Evolutionary conservation across 2,888 invertebrate species (phyloP), one percentile per base, ranked within the genome.

Genomic region (Drosophila pegasa): DNA sequence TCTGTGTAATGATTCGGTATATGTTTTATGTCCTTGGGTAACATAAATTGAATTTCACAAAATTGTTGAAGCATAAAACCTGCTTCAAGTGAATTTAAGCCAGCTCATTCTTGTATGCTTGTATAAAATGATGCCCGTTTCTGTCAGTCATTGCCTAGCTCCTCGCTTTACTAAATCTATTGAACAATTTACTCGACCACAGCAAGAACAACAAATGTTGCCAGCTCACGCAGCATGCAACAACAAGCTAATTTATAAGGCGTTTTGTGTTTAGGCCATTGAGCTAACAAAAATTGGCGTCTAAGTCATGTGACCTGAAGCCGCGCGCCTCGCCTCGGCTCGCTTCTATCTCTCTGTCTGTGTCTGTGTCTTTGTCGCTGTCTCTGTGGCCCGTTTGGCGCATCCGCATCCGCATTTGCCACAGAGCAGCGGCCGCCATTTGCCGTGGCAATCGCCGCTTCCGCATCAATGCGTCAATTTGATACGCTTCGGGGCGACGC

Each of bases 61-160:
- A 90, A 88, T 90, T 89, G 90, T 85, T 90, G 88, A 83, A 89
- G 91, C 90, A 91, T 90, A 87, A 91, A 90, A 90, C 90, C 90
- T 81, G 91, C 90, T 90, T 83, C 74, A 88, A 83, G 86, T 87
- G 85, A 91, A 88, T 81, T 85, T 86, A 80, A 88, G 88, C 85
- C 87, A 80, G 88, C 59, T 86, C 85, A 86, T 86, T 87, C 81
- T 88, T 75, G 71, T 48, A 48, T 33, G 33, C 63, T 35, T 27
- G 16, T 71, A 83, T 83, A 86, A 83, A 88, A 88, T 86, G 83
- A 88, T 88, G 87, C 63, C 43, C 73, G 67, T 84, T 87, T 86
- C 78, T 81, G 87, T 87, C 84, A 77, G 88, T 86, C 86, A 86
- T 80, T 88, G 69, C 45, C 22, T 41, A 35, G 65, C 45, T 45